Percentiles rank a stretch among this genome's conserved stretches.
These are phyloP conservation scores for Sinocyclocheilus grahami DNA, from an alignment of 2,113 vertebrate genomes.

Conservation along the genomic window DNA sequence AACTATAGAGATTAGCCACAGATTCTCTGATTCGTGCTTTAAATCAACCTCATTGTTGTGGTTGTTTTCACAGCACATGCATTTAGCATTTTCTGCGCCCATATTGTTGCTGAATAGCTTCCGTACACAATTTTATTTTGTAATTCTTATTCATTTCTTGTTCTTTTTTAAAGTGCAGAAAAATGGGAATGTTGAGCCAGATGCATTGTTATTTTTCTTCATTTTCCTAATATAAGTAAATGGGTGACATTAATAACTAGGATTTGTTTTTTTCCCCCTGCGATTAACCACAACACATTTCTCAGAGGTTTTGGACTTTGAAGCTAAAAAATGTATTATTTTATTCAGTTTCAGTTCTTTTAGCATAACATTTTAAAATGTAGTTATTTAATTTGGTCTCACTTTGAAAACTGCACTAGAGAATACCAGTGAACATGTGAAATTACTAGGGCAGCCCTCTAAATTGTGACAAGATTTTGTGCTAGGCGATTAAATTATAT, in stretches of 20 bases:
- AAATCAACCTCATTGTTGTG: background rate
- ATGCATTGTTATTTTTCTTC: background rate
- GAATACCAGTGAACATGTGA: background rate
- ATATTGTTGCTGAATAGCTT: background rate
- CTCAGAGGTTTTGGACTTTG: background rate
- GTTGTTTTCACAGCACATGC: background rate
- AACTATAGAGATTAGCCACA: conserved; percentile 1
- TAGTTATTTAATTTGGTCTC: too few relatives aligned
- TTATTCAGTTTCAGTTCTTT: too few relatives aligned
- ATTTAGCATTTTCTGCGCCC: background rate
- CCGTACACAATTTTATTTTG: background rate
- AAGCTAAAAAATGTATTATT: too few relatives aligned
- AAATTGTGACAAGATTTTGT: too few relatives aligned
- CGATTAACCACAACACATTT: background rate
- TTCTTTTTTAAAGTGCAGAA: background rate
- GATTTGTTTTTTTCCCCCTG: background rate
- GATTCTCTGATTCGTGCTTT: background rate
- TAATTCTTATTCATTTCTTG: background rate
- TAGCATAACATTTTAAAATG: too few relatives aligned
- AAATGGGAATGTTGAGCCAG: background rate
- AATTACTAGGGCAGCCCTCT: too few relatives aligned
- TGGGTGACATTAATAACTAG: background rate
- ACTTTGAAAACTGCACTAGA: background rate
- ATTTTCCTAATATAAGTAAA: background rate
- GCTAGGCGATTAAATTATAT: too few relatives aligned